Evolutionary conservation across 2,113 vertebrate species (phyloP).

Genomic region (Morone saxatilis): DNA sequence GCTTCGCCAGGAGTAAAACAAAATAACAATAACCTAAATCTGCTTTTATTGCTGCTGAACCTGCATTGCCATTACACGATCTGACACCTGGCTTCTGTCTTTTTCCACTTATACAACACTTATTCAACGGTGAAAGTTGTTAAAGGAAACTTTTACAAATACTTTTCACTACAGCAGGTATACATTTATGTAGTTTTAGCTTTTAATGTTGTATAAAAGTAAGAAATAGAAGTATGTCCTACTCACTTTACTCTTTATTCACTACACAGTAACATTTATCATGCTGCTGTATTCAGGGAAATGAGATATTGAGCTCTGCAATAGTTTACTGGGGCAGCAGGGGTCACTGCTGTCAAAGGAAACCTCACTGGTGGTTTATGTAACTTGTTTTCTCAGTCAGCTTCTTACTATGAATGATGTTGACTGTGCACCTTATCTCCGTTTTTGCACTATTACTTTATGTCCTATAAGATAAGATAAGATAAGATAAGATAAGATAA

Average conservation of each 20-base stretch:
- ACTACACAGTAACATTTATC: no score
- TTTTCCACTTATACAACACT: background rate
- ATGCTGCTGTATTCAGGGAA: background rate
- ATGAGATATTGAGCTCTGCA: background rate
- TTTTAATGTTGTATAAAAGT: background rate
- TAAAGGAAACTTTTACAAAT: background rate
- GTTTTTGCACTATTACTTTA: no score
- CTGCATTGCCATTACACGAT: no score
- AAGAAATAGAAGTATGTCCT: background rate
- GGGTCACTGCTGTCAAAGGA: slow-evolving; percentile 27
- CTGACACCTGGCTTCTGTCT: no score
- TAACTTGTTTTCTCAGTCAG: background rate
- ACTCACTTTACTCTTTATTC: no score
- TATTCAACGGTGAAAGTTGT: background rate
- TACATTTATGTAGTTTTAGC: background rate
- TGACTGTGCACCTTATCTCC: no score
- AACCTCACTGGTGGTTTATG: background rate
- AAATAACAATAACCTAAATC: background rate
- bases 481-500: no score
- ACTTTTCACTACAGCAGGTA: background rate
- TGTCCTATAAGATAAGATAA: no score
- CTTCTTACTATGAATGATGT: background rate
- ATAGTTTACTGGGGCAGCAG: slow-evolving; percentile 1
- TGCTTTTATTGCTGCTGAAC: background rate
- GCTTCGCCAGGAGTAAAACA: background rate